Base-by-base conservation (phyloP, 2,888 invertebrate genomes). In the Drosophila suboccidentalis region DNA sequence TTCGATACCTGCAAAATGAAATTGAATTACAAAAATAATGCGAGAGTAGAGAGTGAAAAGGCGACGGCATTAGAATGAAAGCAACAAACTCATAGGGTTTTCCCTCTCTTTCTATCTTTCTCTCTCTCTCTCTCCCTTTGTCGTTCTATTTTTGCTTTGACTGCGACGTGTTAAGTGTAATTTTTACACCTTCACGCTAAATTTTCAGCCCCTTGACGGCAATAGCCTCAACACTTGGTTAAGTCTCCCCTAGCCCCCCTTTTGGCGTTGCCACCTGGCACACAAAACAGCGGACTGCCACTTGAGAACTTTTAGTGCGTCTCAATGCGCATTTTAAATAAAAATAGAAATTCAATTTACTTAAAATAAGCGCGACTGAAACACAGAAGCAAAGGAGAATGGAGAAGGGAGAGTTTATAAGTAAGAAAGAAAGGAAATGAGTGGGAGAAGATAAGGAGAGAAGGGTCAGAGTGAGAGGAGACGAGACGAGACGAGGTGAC, bases 271-370 rank as follows among this genome's bases (percentile, higher is more conserved):
- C 53, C 57, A 63, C 46, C 36, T 54, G 39, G 32, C 66, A 60
- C 66, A 80, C 62, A 80, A 71, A 80, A 68, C 66, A 76, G 26
- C 66, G 80, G 26, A 6, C 49, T 67, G 83, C 66, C 88, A 83
- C 83, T 85, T 89, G 87, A 77, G 77, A 87, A 85, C 88, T 85
- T 85, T 89, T 85, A 85, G 89, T 87, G 87, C 89, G 87, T 87
- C 88, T 85, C 85, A 85, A 89, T 85, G 88, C 88, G 90, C 85
- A 89, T 87, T 88, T 86, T 78, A 88, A 90, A 86, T 86, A 90
- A 86, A 89, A 89, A 90, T 86, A 86, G 90, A 89, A 89, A 88
- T 86, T 86, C 89, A 86, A 86, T 86, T 90, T 86, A 75, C 84
- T 80, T 88, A 76, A 90, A 86, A 89, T 82, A 87, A 85, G 88